Conservation (phyloP, 2,888 invertebrate species). For the Theodoxus fluviatilis region DNA sequence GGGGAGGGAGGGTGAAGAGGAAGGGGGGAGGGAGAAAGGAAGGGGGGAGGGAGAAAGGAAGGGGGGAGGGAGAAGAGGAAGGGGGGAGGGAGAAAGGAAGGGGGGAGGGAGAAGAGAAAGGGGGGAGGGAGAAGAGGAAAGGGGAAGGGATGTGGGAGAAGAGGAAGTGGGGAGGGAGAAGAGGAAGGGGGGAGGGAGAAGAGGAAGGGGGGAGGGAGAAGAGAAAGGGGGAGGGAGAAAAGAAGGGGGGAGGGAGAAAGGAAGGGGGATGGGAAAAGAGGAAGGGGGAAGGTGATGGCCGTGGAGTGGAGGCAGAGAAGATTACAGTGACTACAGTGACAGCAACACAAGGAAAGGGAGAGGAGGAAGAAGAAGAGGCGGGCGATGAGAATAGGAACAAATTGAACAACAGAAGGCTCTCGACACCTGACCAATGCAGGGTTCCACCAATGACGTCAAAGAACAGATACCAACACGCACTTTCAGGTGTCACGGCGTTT, state of each 20-base stretch:
- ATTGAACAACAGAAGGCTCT: no score
- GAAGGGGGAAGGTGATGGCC: no score
- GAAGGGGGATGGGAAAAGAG: not conserved
- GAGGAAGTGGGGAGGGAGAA: conserved; percentile 24
- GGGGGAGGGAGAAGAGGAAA: conserved; percentile 14
- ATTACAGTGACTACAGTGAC: no score
- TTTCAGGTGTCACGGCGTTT: no score
- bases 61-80: conserved; percentile 21
- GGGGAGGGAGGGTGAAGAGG: not conserved
- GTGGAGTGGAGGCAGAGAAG: no score
- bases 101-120: not conserved
- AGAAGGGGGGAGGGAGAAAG: not conserved
- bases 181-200: not conserved
- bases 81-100: conserved; percentile 25
- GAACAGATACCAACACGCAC: no score
- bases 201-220: not conserved
- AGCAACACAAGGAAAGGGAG: no score
- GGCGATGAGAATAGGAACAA: no score
- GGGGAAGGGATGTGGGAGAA: not conserved
- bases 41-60: conserved; percentile 7
- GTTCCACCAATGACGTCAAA: no score
- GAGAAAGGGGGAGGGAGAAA: not conserved
- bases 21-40: not conserved
- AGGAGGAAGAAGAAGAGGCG: no score
- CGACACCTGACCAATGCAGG: no score